Conservation (phyloP, 2,113 vertebrate species). For the Lycocorax pyrrhopterus region DNA sequence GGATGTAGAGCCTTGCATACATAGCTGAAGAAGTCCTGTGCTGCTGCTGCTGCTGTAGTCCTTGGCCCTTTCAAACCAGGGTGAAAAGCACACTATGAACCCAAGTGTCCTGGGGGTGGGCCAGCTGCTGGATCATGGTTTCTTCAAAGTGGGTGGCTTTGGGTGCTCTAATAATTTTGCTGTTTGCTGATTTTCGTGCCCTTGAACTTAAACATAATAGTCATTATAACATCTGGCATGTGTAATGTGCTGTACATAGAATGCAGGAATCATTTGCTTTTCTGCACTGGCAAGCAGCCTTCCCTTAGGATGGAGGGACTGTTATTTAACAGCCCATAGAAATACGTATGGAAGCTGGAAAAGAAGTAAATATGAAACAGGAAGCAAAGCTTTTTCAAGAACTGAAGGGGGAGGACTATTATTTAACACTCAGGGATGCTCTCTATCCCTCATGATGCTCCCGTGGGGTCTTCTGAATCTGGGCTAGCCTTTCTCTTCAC, state of each 20-base stretch:
- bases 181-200: not conserved
- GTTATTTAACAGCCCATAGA: not conserved
- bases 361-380: not conserved
- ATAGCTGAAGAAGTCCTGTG: not conserved
- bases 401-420: not conserved
- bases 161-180: not conserved
- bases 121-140: not conserved
- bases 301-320: not conserved
- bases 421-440: not conserved
- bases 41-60: not conserved
- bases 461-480: not conserved
- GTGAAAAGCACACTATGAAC: not conserved
- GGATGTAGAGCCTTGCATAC: not conserved
- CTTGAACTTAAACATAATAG: not conserved
- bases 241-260: not conserved
- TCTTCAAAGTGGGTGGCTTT: not conserved
- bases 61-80: not conserved
- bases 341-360: not conserved
- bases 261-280: not conserved
- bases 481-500: not conserved
- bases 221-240: not conserved
- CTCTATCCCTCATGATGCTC: not conserved
- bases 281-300: not conserved
- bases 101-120: not conserved
- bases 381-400: not conserved